Conservation (phyloP, 2,113 vertebrate genomes). For the Entomyzon cyanotis region DNA sequence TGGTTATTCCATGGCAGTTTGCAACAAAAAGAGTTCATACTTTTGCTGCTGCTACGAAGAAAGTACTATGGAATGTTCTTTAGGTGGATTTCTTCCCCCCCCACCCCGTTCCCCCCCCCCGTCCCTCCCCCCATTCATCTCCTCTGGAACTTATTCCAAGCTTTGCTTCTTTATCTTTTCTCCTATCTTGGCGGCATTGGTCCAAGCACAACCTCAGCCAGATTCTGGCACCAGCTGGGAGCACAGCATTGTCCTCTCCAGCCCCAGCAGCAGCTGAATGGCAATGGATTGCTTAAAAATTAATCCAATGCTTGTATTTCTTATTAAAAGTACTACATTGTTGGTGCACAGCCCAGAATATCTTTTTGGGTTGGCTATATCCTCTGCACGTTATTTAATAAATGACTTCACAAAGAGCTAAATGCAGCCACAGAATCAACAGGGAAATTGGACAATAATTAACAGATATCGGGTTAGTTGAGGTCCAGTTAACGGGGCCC, state of each 20-base stretch:
- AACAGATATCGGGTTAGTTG: neutral
- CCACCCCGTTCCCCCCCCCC: too few relatives aligned
- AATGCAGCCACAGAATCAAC: neutral
- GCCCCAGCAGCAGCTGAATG: neutral
- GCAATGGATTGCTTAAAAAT: neutral
- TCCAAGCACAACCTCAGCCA: neutral
- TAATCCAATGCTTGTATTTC: neutral
- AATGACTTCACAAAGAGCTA: neutral
- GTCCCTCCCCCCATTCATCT: too few relatives aligned
- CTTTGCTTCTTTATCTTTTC: neutral
- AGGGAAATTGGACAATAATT: neutral
- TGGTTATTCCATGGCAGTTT: neutral
- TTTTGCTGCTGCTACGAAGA: neutral
- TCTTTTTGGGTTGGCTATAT: neutral
- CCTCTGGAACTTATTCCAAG: neutral
- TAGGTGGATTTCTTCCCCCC: neutral
- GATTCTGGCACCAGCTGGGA: neutral
- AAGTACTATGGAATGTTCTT: neutral
- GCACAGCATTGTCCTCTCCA: neutral
- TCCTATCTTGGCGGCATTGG: neutral
- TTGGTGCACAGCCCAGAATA: neutral
- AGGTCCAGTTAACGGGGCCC: rapidly evolving
- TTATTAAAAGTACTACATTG: neutral
- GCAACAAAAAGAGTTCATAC: neutral
- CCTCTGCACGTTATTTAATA: neutral